These are phyloP conservation scores for Umimayanthus chanpuru DNA, from an alignment of 92 coral and sea anemone genomes.

Conservation along the genomic window DNA sequence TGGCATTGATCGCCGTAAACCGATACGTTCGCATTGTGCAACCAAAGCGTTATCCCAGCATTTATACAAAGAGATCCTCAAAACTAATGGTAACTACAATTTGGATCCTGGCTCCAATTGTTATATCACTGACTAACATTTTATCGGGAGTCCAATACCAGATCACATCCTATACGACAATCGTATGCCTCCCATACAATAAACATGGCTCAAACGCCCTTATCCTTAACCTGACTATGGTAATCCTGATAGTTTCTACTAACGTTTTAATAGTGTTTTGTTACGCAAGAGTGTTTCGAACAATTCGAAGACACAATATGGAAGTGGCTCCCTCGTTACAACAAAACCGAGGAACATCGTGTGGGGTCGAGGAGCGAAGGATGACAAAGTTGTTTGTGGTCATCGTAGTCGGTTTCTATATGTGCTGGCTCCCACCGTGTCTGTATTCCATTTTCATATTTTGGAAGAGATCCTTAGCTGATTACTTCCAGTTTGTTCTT, in stretches of 20 bases:
- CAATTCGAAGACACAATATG: conserved; percentile 2
- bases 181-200: neutral
- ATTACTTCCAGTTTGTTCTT: neutral
- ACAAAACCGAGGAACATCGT: neutral
- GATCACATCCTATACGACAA: neutral
- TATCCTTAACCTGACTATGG: neutral
- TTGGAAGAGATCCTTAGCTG: neutral
- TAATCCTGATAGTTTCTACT: neutral
- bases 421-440: conserved; percentile 25
- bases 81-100: neutral
- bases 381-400: neutral
- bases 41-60: conserved; percentile 7
- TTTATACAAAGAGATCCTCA: neutral
- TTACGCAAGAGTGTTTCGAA: neutral
- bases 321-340: conserved; percentile 23
- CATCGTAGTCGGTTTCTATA: conserved; percentile 2
- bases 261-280: conserved; percentile 8
- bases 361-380: conserved; percentile 17
- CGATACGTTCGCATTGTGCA: conserved; percentile 18
- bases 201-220: neutral
- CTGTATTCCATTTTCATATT: neutral
- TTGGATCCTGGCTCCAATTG: neutral
- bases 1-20: conserved; percentile 17
- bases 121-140: neutral
- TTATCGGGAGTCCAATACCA: neutral